Evolutionary conservation across 2,113 vertebrate species (phyloP).

Genomic region (Myotis davidii): DNA sequence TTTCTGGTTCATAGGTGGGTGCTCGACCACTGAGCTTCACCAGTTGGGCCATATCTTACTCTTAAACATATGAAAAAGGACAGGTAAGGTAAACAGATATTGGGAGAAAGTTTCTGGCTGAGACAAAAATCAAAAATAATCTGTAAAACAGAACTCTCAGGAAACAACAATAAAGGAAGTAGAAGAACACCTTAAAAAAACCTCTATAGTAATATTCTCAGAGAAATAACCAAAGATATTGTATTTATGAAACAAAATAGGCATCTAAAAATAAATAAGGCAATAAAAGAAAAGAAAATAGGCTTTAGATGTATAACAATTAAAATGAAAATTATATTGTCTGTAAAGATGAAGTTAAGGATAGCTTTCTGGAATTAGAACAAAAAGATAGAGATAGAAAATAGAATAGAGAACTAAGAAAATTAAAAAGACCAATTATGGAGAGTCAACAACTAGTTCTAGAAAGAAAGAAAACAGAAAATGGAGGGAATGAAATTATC

Average conservation of each 20-base stretch:
- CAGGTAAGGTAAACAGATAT: not conserved
- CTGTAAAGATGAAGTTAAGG: not conserved
- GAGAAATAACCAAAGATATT: not conserved
- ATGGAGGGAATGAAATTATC: not conserved
- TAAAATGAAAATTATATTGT: constrained; percentile 9
- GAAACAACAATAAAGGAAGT: not conserved
- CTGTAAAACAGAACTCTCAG: not conserved
- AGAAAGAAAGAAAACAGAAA: not conserved
- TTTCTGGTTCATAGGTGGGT: too few species aligned
- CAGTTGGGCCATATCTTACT: not conserved
- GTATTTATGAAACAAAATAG: not conserved
- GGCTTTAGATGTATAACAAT: not conserved
- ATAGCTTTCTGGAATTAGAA: not conserved
- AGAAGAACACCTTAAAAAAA: not conserved
- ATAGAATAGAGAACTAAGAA: not conserved
- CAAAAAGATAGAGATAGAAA: not conserved
- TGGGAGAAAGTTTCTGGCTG: not conserved
- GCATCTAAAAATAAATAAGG: not conserved
- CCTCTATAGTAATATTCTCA: not conserved
- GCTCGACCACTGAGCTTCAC: too few species aligned
- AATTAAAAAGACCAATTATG: constrained; percentile 1
- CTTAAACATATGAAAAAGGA: not conserved
- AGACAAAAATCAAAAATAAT: constrained; percentile 11
- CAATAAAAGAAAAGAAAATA: not conserved
- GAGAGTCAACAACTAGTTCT: not conserved